These are phyloP conservation scores for Hydrotaea diabolus DNA, from an alignment of 2,888 invertebrate genomes.

Conservation along the genomic window DNA sequence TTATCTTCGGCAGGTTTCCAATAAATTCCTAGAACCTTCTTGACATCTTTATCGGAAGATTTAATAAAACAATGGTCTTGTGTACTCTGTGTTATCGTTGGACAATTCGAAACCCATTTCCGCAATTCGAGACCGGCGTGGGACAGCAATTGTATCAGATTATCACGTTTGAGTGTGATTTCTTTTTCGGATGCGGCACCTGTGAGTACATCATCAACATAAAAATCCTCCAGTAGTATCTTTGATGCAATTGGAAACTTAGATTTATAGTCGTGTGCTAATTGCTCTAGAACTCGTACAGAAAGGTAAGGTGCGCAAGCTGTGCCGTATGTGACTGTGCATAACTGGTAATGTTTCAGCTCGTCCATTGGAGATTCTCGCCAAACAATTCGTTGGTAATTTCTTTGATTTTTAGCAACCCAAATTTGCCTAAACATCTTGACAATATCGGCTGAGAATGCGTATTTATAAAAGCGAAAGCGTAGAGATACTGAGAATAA, in stretches of 20 bases:
- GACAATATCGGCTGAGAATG: slow-evolving; percentile 43
- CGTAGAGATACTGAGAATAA: slow-evolving; percentile 43
- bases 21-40: slow-evolving; percentile 32
- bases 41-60: slow-evolving; percentile 12
- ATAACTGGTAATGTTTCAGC: slow-evolving; percentile 45
- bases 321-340: no score
- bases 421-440: slow-evolving; percentile 58
- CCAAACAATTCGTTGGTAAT: slow-evolving; percentile 53
- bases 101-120: slow-evolving; percentile 33
- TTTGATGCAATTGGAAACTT: slow-evolving; percentile 50
- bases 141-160: no score
- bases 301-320: slow-evolving; percentile 2
- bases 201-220: slow-evolving; percentile 64
- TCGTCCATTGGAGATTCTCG: background rate
- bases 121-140: slow-evolving; percentile 20
- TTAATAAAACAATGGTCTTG: background rate
- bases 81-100: background rate
- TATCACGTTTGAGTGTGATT: background rate
- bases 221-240: slow-evolving; percentile 58
- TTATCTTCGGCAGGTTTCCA: slow-evolving; percentile 16
- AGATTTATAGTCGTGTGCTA: slow-evolving; percentile 45
- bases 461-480: slow-evolving; percentile 41
- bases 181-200: slow-evolving; percentile 52
- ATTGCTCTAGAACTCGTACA: slow-evolving; percentile 60
- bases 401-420: slow-evolving; percentile 34